Percentiles rank a stretch among this genome's conserved stretches.
phyloP scores from a whole-genome alignment of 2,888 invertebrate genomes.

The Sminthurides aquaticus region DNA sequence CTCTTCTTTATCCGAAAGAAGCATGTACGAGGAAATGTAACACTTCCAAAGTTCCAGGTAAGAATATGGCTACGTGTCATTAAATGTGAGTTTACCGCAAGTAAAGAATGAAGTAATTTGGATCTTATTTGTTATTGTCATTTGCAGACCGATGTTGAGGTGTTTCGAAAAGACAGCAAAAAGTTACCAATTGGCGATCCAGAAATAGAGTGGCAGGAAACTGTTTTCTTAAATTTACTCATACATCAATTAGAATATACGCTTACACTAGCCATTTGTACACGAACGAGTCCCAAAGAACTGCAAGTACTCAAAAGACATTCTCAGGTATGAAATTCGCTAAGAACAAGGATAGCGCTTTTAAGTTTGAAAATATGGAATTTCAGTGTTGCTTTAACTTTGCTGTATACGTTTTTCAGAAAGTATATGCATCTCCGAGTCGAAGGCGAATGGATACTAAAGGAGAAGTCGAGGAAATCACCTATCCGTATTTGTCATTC shows the following conservation, averaged over 20 bases:
- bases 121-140: background rate
- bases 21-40: slow-evolving; percentile 66
- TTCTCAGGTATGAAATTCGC: slow-evolving; percentile 67
- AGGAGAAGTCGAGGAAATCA: slow-evolving; percentile 96
- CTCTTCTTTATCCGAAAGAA: slow-evolving; percentile 91
- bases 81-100: background rate
- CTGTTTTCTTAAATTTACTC: slow-evolving; percentile 55
- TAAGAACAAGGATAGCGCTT: background rate
- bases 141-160: slow-evolving; percentile 82
- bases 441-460: slow-evolving; percentile 95
- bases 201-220: slow-evolving; percentile 94
- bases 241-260: slow-evolving; percentile 99
- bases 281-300: slow-evolving; percentile 93
- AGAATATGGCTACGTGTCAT: background rate
- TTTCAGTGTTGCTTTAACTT: slow-evolving; percentile 9
- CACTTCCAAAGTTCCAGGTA: slow-evolving; percentile 83
- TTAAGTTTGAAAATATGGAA: slow-evolving; percentile 1
- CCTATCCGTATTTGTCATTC: slow-evolving; percentile 98
- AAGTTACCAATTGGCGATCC: slow-evolving; percentile 93
- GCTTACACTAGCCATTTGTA: slow-evolving; percentile 93
- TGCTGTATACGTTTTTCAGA: slow-evolving; percentile 48
- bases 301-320: slow-evolving; percentile 88
- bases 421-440: slow-evolving; percentile 95
- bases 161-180: slow-evolving; percentile 92
- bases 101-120: background rate